Evolutionary conservation across 2,113 vertebrate species (phyloP).

Genomic region (Chloroceryle aenea): DNA sequence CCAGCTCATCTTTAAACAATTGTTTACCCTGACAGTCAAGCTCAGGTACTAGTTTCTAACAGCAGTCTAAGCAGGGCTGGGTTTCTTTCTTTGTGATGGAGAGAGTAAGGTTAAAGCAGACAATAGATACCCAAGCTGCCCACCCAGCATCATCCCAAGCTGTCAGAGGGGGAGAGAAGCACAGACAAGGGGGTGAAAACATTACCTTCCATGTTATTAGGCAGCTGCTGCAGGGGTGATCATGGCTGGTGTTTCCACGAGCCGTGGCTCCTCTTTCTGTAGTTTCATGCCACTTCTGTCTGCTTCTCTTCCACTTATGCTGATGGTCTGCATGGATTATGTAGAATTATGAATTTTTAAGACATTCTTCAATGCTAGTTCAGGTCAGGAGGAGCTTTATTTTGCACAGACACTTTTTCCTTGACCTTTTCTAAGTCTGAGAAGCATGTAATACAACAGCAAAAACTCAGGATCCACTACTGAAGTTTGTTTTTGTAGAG

Average conservation of each 20-base stretch:
- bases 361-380: neutral
- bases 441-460: neutral
- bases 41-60: neutral
- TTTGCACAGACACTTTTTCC: neutral
- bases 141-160: neutral
- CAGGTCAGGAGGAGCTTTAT: neutral
- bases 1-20: neutral
- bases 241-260: neutral
- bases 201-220: neutral
- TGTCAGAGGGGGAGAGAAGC: neutral
- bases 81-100: neutral
- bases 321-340: neutral
- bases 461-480: neutral
- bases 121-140: neutral
- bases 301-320: neutral
- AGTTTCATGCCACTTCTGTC: neutral
- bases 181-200: neutral
- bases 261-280: neutral
- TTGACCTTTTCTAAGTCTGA: neutral
- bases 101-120: neutral
- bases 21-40: neutral
- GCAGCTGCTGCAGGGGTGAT: neutral
- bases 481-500: constrained; percentile 53
- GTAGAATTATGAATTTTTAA: neutral
- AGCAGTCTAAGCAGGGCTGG: neutral